These are phyloP conservation scores for Jordanella pulchra DNA, from an alignment of 2,797 vertebrate genomes.

Conservation along the genomic window DNA sequence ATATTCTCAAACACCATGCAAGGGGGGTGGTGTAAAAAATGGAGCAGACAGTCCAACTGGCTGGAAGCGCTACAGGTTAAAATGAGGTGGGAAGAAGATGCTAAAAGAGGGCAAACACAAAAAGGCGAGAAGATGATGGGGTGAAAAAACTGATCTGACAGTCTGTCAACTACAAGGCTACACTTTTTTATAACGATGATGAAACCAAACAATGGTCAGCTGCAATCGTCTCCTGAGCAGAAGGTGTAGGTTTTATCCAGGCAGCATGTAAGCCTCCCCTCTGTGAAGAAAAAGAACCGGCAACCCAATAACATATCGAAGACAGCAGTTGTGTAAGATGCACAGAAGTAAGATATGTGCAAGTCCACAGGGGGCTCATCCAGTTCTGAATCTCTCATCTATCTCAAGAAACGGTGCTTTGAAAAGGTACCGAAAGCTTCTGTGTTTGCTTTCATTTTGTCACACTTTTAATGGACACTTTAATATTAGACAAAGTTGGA, in stretches of 20 bases:
- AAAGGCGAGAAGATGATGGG: slow-evolving; percentile 44
- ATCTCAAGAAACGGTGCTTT: slow-evolving; percentile 5
- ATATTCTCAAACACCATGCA: slow-evolving; percentile 3
- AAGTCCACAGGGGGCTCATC: slow-evolving; percentile 33
- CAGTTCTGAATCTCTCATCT: slow-evolving; percentile 9
- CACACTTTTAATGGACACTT: not conserved
- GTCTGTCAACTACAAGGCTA: slow-evolving; percentile 38
- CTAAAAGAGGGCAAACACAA: slow-evolving; percentile 28
- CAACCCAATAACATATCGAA: slow-evolving; percentile 45
- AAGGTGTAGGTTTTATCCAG: slow-evolving; percentile 30
- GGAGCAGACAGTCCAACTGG: slow-evolving; percentile 32
- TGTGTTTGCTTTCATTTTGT: not conserved
- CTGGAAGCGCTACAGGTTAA: slow-evolving; percentile 25
- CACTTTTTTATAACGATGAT: slow-evolving; percentile 47
- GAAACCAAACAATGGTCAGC: slow-evolving; percentile 65
- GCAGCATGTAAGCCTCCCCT: slow-evolving; percentile 24
- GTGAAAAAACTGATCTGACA: slow-evolving; percentile 51
- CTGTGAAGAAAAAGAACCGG: slow-evolving; percentile 17
- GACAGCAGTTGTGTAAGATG: slow-evolving; percentile 41
- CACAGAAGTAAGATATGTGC: slow-evolving; percentile 44
- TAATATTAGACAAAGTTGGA: not conserved
- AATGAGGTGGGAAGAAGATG: slow-evolving; percentile 10
- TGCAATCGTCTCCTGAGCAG: slow-evolving; percentile 53
- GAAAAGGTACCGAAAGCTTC: not conserved
- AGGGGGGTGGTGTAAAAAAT: slow-evolving; percentile 24